These are phyloP conservation scores for Drosophila formosana DNA, from an alignment of 2,888 invertebrate genomes.

Conservation along the genomic window DNA sequence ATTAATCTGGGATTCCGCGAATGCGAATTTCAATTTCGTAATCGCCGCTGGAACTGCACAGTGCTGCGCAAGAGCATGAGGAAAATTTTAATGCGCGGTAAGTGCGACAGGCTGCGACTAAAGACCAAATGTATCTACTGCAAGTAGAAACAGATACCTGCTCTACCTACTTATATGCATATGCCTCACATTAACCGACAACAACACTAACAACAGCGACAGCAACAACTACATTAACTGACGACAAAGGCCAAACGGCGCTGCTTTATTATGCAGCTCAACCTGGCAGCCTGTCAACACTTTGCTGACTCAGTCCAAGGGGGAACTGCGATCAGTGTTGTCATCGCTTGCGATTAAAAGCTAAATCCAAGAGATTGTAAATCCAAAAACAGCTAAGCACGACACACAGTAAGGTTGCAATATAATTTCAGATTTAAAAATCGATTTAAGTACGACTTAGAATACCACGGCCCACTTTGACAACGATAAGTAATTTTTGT, in stretches of 20 bases:
- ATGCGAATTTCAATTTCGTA: constrained; percentile 94
- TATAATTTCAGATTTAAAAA: too few relatives aligned
- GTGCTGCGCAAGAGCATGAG: constrained; percentile 88
- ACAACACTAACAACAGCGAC: not conserved
- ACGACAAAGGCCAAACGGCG: constrained; percentile 53
- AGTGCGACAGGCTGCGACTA: constrained; percentile 59
- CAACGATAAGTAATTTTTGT: too few relatives aligned
- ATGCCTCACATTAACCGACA: constrained; percentile 21
- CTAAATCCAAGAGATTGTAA: not conserved
- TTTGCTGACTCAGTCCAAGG: constrained; percentile 59
- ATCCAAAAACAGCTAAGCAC: not conserved
- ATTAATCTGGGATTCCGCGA: constrained; percentile 93
- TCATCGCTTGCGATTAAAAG: not conserved
- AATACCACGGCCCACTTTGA: too few relatives aligned
- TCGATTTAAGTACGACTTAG: too few relatives aligned
- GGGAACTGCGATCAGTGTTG: constrained; percentile 12
- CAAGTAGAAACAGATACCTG: constrained; percentile 2
- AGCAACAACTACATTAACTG: constrained; percentile 15
- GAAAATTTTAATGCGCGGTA: constrained; percentile 94
- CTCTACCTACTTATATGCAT: constrained; percentile 16
- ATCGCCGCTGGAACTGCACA: constrained; percentile 95
- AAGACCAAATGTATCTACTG: constrained; percentile 27
- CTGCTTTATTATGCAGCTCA: constrained; percentile 74
- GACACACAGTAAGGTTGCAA: too few relatives aligned
- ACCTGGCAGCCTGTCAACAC: constrained; percentile 70